Base-by-base conservation (phyloP, 2,888 invertebrate species). In the Coelinius sp. region DNA sequence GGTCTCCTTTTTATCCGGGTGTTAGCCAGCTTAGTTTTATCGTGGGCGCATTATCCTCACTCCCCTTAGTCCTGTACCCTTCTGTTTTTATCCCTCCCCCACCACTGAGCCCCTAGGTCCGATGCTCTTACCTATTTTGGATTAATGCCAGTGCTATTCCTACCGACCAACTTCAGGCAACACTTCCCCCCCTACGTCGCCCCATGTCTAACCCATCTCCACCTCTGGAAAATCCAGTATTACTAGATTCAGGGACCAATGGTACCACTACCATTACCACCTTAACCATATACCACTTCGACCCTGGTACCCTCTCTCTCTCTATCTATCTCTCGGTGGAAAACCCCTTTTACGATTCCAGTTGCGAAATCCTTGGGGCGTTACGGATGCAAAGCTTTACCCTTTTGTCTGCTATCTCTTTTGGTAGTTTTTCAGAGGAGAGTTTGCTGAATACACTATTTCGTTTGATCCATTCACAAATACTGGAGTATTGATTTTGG, bases 1-100 rank as follows among this genome's bases (percentile, higher is more conserved):
- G 52, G 76, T 74, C 77, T 74, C 79, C 81, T 82, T 84, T 84
- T 83, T 85, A 84, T 82, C 79, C 77, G 74, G 81, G 81, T 80
- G 82, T 83, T 84, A 83, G 79, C 82, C 79, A 81, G 85, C 83
- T 85, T 84, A 84, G 83, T 85, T 85, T 85, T 85, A 84, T 85
- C 84, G 80, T 73, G 77, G 80, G 65, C 78, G 82, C 80, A 82
- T 84, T 84, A 84, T 81, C 84, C 83, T 79, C 76, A 68, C 73
- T 76, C 75, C 74, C 76, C 75, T 70, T 22, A 70, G 27, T 8
- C 52, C 17, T 14, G 68, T 70, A 64, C 25, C 73, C 49, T 69
- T 68, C 73, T 66, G 75, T 76, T 75, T 76, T 56, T 73, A 67
- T 53, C 31, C 62, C 44, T 22, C 35, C 38, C 25, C 56, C 63